These are phyloP conservation scores for Euphysa ruthae DNA, from an alignment of 30 jellyfish, hydroid and myxozoan genomes.

Conservation along the genomic window DNA sequence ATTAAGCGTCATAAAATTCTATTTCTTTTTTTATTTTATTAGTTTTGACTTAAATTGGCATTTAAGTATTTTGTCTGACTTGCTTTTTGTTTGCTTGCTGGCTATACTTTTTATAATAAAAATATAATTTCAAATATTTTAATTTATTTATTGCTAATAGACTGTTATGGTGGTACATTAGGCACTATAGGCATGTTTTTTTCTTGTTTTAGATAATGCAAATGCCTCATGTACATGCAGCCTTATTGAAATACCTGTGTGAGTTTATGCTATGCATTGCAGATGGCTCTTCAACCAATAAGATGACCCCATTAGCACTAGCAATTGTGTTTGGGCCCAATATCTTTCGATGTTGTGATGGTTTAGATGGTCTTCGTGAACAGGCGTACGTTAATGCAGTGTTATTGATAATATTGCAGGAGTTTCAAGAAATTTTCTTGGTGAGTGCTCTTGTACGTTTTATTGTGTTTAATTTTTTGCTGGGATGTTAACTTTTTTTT, in stretches of 20 bases:
- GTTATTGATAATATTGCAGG: conserved; percentile 51
- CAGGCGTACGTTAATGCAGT: conserved; percentile 95
- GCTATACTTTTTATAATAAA: no score
- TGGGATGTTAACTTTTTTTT: no score
- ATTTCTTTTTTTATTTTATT: no score
- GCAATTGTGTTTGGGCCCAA: conserved; percentile 98
- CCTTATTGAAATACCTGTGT: conserved; percentile 54
- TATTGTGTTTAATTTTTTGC: no score
- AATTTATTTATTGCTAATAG: no score
- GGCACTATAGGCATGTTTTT: conserved; percentile 27
- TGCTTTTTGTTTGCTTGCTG: no score
- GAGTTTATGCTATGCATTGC: conserved; percentile 47
- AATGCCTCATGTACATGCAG: conserved; percentile 57
- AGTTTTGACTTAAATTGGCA: no score
- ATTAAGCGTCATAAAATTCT: no score
- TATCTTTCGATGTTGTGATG: conserved; percentile 88
- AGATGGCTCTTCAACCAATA: conserved; percentile 57
- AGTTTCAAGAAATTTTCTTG: conserved; percentile 41
- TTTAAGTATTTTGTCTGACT: no score
- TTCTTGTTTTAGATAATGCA: no score
- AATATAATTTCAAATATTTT: no score
- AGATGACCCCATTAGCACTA: conserved; percentile 92
- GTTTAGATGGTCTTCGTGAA: conserved; percentile 83
- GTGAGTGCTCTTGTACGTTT: conserved; percentile 37
- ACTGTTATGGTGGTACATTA: no score